Conservation (phyloP, 2,888 invertebrate genomes). For the Hedychridium roseum region DNA sequence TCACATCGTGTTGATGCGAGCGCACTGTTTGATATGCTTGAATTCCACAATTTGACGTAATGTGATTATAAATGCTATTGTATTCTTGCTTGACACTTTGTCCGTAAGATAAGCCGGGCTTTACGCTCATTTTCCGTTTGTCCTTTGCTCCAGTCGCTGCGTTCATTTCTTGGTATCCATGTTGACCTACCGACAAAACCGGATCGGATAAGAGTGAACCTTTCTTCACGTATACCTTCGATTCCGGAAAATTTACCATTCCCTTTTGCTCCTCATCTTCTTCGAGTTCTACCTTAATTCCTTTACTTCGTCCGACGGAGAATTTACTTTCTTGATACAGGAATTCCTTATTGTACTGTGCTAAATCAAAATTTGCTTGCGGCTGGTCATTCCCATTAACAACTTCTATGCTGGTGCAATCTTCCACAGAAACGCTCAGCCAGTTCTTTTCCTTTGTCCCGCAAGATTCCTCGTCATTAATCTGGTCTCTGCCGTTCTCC, state of each 20-base stretch:
- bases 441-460: constrained; percentile 26
- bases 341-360: constrained; percentile 29
- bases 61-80: constrained; percentile 29
- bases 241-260: constrained; percentile 26
- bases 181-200: constrained; percentile 17
- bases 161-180: constrained; percentile 26
- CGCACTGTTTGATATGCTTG: constrained; percentile 33
- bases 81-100: constrained; percentile 42
- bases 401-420: too few relatives aligned
- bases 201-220: constrained; percentile 20
- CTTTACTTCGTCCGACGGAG: constrained; percentile 23
- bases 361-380: constrained; percentile 28
- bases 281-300: constrained; percentile 34
- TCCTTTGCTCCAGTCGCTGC: constrained; percentile 18
- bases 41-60: constrained; percentile 32
- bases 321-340: constrained; percentile 29
- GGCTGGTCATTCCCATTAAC: constrained; percentile 23
- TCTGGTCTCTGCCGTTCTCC: constrained; percentile 38
- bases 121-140: constrained; percentile 30
- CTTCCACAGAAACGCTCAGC: constrained; percentile 5
- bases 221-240: constrained; percentile 26
- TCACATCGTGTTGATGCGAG: constrained; percentile 33
- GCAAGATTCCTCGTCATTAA: constrained; percentile 38
- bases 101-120: constrained; percentile 23
- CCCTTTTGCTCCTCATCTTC: constrained; percentile 30